These are phyloP conservation scores for Zoanthus solanderi DNA, from an alignment of 92 coral and sea anemone species.

Conservation along the genomic window DNA sequence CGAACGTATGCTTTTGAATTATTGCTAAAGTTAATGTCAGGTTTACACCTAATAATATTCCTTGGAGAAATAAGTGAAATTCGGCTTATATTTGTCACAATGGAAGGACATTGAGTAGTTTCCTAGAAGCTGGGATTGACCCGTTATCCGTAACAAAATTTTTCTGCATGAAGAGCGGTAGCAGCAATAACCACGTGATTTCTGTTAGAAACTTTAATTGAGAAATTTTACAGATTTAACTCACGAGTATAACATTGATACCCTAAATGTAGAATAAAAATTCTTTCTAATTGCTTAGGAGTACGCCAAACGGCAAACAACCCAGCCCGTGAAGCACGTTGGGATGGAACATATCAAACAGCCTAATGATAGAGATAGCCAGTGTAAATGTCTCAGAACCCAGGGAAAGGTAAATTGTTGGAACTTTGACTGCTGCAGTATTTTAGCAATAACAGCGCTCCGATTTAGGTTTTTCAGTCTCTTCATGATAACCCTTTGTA, in stretches of 20 bases:
- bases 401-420: background rate
- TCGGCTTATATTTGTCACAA: too few species aligned
- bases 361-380: conserved; percentile 49
- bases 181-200: too few species aligned
- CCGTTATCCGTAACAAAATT: too few species aligned
- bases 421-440: background rate
- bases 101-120: too few species aligned
- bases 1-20: too few species aligned
- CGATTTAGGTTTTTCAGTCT: background rate
- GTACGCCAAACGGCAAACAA: conserved; percentile 69
- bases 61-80: too few species aligned
- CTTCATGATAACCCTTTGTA: background rate
- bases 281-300: conserved; percentile 12
- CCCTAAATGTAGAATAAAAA: background rate
- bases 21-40: too few species aligned
- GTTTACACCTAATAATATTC: too few species aligned
- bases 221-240: too few species aligned
- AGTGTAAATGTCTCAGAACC: background rate
- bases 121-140: too few species aligned
- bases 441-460: background rate
- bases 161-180: too few species aligned
- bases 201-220: too few species aligned
- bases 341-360: conserved; percentile 93
- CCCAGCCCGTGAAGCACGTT: conserved; percentile 79
- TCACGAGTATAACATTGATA: background rate